These are phyloP conservation scores for Pterocles orientalis DNA, from an alignment of 2,113 vertebrate genomes.

Conservation along the genomic window DNA sequence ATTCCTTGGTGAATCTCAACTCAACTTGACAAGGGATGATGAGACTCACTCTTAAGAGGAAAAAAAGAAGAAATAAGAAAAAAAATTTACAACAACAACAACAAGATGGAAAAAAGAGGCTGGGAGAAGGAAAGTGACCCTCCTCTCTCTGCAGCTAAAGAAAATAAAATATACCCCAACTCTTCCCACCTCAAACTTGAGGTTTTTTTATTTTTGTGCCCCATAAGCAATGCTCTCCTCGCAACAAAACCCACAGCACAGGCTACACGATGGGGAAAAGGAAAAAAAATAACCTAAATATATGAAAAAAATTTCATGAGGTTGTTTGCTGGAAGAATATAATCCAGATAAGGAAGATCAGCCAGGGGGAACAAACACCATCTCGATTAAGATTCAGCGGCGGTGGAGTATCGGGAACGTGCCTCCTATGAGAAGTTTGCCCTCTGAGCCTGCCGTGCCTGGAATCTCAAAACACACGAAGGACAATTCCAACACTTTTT, in stretches of 20 bases:
- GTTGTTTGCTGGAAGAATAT: not conserved
- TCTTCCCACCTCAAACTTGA: not conserved
- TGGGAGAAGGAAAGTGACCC: not conserved
- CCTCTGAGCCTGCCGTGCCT: not conserved
- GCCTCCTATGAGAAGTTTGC: not conserved
- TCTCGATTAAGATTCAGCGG: not conserved
- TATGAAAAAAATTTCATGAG: not conserved
- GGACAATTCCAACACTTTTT: not conserved
- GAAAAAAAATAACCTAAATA: not conserved
- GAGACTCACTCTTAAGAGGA: not conserved
- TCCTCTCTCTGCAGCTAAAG: not conserved
- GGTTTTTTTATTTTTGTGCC: no score
- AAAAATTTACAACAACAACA: not conserved
- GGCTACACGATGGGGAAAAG: rapidly evolving
- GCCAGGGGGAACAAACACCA: not conserved
- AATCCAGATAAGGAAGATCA: not conserved
- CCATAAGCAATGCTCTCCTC: rapidly evolving
- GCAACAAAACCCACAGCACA: not conserved
- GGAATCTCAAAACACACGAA: not conserved
- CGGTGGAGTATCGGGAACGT: not conserved
- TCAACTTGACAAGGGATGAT: slow-evolving; percentile 18
- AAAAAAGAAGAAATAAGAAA: not conserved
- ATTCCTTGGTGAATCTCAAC: slow-evolving; percentile 6
- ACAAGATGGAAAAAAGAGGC: not conserved
- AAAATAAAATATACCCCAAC: not conserved